Evolutionary conservation across 2,888 invertebrate genomes (phyloP).

Genomic region (Nomada fabriciana): DNA sequence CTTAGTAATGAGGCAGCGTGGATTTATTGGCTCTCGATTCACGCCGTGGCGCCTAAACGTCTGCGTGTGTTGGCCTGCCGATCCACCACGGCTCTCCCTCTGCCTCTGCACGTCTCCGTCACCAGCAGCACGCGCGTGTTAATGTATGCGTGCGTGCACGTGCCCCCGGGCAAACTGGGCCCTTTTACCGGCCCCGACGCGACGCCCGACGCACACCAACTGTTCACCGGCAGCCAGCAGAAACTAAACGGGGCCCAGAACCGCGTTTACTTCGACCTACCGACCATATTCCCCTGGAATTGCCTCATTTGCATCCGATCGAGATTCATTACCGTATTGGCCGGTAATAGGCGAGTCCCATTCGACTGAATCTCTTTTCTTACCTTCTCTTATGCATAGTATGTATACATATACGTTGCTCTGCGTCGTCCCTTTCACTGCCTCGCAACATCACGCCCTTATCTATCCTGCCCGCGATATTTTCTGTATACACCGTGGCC

Average conservation of each 20-base stretch:
- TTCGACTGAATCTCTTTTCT: conserved; percentile 25
- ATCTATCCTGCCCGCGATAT: conserved; percentile 46
- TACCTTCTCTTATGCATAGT: neutral
- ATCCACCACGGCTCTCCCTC: conserved; percentile 33
- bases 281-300: conserved; percentile 57
- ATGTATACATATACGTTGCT: no score
- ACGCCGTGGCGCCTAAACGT: conserved; percentile 74
- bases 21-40: conserved; percentile 79
- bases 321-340: conserved; percentile 75
- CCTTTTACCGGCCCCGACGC: conserved; percentile 33
- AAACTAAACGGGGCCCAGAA: neutral
- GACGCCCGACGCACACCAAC: conserved; percentile 20
- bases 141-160: conserved; percentile 70
- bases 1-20: conserved; percentile 86
- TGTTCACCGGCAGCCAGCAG: conserved; percentile 1
- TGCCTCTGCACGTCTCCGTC: conserved; percentile 33
- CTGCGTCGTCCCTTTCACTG: no score
- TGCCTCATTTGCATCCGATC: conserved; percentile 75
- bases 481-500: conserved; percentile 21
- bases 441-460: conserved; percentile 15
- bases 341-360: conserved; percentile 64
- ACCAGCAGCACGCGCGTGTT: conserved; percentile 67
- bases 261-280: conserved; percentile 24
- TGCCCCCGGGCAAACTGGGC: conserved; percentile 52
- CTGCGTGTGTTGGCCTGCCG: conserved; percentile 65